phyloP scores from a whole-genome alignment of 2,888 invertebrate genomes.

The Drosophila aldrichi region DNA sequence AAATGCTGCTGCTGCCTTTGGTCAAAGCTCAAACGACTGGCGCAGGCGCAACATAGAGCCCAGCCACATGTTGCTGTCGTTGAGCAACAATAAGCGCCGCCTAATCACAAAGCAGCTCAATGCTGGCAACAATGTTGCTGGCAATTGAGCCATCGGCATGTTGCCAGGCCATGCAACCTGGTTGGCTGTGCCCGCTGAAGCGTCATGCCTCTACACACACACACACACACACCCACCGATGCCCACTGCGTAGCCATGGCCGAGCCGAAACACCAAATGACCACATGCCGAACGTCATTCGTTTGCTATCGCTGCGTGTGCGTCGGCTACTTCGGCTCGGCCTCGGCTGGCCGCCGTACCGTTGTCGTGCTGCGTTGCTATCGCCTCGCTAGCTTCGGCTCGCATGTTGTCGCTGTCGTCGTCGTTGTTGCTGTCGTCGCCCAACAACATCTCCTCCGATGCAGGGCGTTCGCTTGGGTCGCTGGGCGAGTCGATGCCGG shows the following conservation, averaged over 20 bases:
- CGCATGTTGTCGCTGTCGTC: conserved; percentile 7
- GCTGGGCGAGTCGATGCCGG: conserved; percentile 63
- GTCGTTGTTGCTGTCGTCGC: conserved; percentile 10
- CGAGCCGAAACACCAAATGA: conserved; percentile 15
- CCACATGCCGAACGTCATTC: conserved; percentile 18
- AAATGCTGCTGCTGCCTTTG: conserved; percentile 8
- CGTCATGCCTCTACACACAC: conserved; percentile 17
- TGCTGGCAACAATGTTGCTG: conserved; percentile 45
- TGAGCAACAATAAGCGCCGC: not conserved
- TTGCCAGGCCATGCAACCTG: conserved; percentile 44
- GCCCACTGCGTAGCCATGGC: conserved; percentile 10
- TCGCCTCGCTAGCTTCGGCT: conserved; percentile 19
- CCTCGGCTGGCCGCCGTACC: conserved; percentile 1
- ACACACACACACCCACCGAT: not conserved
- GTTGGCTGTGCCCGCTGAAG: conserved; percentile 60
- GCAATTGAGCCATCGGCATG: conserved; percentile 28
- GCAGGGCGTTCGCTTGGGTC: conserved; percentile 43
- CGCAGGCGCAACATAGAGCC: conserved; percentile 60
- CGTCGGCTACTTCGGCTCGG: conserved; percentile 9
- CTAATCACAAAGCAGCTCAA: conserved; percentile 19
- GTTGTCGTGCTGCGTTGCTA: conserved; percentile 5
- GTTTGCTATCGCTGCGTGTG: conserved; percentile 17
- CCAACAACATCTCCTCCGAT: conserved; percentile 37
- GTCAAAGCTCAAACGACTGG: conserved; percentile 24
- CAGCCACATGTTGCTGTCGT: conserved; percentile 41